Evolutionary conservation across 2,888 invertebrate species (phyloP).

Genomic region (Dyspetes luteomarginatus): DNA sequence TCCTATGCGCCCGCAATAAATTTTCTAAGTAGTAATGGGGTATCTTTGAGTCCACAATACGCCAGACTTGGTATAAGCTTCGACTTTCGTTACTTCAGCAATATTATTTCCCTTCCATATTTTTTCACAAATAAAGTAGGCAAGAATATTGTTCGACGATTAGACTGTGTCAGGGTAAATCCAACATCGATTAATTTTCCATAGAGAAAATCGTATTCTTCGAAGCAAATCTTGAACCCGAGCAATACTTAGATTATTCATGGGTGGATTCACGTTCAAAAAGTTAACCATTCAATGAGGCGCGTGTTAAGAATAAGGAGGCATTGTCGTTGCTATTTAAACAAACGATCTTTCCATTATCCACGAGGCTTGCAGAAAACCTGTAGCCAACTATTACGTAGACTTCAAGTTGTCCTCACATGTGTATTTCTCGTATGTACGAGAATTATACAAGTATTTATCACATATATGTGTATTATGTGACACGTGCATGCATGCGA

Average conservation of each 20-base stretch:
- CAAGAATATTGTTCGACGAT: too few relatives aligned
- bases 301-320: conserved; percentile 52
- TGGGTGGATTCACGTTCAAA: background rate
- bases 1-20: too few relatives aligned
- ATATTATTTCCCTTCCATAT: too few relatives aligned
- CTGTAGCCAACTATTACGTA: background rate
- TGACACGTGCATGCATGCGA: conserved; percentile 23
- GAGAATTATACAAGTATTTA: conserved; percentile 12
- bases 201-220: too few relatives aligned
- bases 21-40: too few relatives aligned
- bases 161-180: too few relatives aligned
- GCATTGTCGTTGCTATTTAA: conserved; percentile 56
- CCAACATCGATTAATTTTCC: too few relatives aligned
- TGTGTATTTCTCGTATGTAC: conserved; percentile 15
- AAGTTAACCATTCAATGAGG: conserved; percentile 31
- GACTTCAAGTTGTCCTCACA: conserved; percentile 22
- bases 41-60: too few relatives aligned
- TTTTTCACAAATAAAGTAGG: too few relatives aligned
- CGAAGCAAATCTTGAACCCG: background rate
- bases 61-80: too few relatives aligned
- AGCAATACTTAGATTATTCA: background rate
- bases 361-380: conserved; percentile 20
- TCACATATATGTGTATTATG: background rate
- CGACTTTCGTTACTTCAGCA: too few relatives aligned
- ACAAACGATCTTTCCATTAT: conserved; percentile 60